Evolutionary conservation across 1,140 invertebrate species (phyloP), one percentile per base, ranked within the genome.

Genomic region (Harlomillsia oculata): DNA sequence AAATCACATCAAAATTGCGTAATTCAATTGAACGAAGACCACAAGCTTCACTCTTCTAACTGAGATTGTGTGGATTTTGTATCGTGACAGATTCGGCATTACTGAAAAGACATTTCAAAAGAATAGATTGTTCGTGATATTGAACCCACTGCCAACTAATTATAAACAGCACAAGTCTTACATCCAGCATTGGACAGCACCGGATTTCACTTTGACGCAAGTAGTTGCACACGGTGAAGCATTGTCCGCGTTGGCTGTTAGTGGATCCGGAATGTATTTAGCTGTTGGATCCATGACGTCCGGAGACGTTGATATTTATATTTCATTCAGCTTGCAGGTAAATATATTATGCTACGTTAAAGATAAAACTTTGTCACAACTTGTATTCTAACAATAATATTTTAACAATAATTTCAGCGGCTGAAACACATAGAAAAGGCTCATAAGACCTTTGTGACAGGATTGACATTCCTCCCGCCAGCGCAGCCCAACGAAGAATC

Each of bases 381-480:
- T 51, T 1, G 3, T 4, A 25, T 8, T 11, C 28, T n/a, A 26
- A 5, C 25, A 44, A 25, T 44, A 20, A 43, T 26, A 16, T 5
- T 28, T 8, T 2, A 9, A 14, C 41, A 43, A 58, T 59, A 45
- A 59, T 73, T 77, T 48, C 72, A 93, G 83, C 82, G 80, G 68
- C 77, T 90, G 41, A 77, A 93, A 59, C 82, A 84, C 69, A 80
- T 93, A 66, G 75, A 81, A 62, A 79, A 80, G 66, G 88, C 85
- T 59, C 93, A 97, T 75, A 85, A 82, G 60, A 93, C 92, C 81
- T 96, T 96, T 75, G 85, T 96, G 30, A 96, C 92, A 30, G 91
- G 90, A 14, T 72, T 96, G 49, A 83, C 90, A 72, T 95, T 96
- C 75, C 72, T 94, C 53, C 84, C 86, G 20, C 82, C 81, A 18